These are phyloP conservation scores for Dicycla oo DNA, from an alignment of 2,888 invertebrate genomes.

Conservation along the genomic window DNA sequence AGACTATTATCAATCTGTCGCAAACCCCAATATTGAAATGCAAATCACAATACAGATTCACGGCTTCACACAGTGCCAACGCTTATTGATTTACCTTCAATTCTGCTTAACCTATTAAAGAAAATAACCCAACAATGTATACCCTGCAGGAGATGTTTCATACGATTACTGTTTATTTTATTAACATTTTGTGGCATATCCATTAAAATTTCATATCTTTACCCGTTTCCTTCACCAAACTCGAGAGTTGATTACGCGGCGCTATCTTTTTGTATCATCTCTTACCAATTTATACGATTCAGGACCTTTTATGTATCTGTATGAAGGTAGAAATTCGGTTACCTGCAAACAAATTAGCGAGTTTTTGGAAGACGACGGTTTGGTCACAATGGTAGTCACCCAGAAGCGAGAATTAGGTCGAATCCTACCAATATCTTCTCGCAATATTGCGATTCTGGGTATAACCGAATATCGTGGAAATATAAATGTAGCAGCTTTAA, in stretches of 20 bases:
- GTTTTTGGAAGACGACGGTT: constrained; percentile 69
- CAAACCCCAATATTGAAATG: constrained; percentile 42
- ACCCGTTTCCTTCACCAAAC: constrained; percentile 66
- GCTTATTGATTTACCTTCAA: constrained; percentile 38
- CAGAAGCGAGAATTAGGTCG: constrained; percentile 62
- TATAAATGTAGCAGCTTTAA: constrained; percentile 31
- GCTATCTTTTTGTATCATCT: constrained; percentile 67
- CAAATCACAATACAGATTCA: constrained; percentile 34
- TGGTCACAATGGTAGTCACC: constrained; percentile 67
- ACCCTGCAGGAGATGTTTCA: constrained; percentile 29
- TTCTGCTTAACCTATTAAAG: constrained; percentile 13
- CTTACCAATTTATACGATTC: constrained; percentile 22
- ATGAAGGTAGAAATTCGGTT: constrained; percentile 43
- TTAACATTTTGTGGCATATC: constrained; percentile 54
- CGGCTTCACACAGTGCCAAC: constrained; percentile 6
- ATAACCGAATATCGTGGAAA: constrained; percentile 33
- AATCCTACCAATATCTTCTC: constrained; percentile 50
- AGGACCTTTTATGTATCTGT: constrained; percentile 27
- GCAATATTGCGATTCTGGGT: constrained; percentile 44
- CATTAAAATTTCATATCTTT: constrained; percentile 68
- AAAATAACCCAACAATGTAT: constrained; percentile 7
- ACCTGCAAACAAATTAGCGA: constrained; percentile 52
- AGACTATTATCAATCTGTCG: constrained; percentile 14
- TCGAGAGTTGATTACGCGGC: constrained; percentile 71
- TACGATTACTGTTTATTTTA: constrained; percentile 54